These are phyloP conservation scores for Heterodera carotae DNA, from an alignment of 1,140 invertebrate species.

Conservation along the genomic window DNA sequence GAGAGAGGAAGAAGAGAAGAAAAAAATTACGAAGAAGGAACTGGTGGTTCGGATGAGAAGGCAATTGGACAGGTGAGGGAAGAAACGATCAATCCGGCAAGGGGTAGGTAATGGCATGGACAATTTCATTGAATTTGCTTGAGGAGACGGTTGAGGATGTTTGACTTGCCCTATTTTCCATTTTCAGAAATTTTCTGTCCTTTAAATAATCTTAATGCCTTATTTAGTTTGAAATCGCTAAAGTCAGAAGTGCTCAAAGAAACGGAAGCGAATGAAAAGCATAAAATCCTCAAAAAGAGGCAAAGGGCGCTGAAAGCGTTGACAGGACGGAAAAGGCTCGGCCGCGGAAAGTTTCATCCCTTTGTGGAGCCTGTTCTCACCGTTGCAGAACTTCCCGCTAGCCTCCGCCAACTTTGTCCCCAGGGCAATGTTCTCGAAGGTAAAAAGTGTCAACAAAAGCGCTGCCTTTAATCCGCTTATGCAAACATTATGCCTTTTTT, in stretches of 20 bases:
- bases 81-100: no score
- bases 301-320: conserved; percentile 31
- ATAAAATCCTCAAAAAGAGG: background rate
- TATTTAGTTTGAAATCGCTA: conserved; percentile 47
- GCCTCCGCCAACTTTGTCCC: conserved; percentile 31
- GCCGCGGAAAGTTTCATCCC: conserved; percentile 45
- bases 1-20: background rate
- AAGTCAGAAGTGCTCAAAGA: conserved; percentile 37
- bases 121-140: background rate
- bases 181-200: no score
- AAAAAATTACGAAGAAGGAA: background rate
- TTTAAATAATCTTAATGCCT: background rate
- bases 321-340: conserved; percentile 37
- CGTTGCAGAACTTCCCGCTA: conserved; percentile 30
- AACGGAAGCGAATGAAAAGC: conserved; percentile 8
- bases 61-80: conserved; percentile 4
- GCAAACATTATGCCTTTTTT: conserved; percentile 16
- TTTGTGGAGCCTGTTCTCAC: conserved; percentile 41
- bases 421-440: conserved; percentile 41
- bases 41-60: background rate
- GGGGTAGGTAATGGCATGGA: no score
- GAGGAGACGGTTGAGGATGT: no score
- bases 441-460: conserved; percentile 19
- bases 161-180: no score
- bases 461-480: background rate